A percentile compares a stretch with the other conserved stretches of the same genome.
Evolutionary conservation across 2,113 vertebrate species (phyloP).

Genomic region (Macaca mulatta): DNA sequence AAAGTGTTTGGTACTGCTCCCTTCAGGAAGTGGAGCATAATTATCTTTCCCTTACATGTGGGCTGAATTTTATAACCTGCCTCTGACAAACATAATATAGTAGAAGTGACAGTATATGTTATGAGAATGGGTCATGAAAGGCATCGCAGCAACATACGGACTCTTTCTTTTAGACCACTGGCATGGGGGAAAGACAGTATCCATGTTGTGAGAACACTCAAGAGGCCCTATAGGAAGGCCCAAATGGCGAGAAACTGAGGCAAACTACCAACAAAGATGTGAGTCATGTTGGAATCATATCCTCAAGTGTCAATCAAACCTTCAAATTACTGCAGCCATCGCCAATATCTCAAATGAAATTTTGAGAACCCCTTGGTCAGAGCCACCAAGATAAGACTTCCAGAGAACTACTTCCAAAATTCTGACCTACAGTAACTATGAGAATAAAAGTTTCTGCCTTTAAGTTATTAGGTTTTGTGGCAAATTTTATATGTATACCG

Average conservation of each 20-base stretch:
- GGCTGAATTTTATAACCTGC: neutral
- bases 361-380: neutral
- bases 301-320: neutral
- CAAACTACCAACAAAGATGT: neutral
- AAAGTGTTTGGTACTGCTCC: neutral
- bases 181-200: neutral
- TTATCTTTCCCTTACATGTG: neutral
- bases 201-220: neutral
- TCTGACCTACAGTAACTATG: neutral
- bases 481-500: neutral
- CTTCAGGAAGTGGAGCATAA: neutral
- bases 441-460: neutral
- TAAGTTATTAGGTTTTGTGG: neutral
- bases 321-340: neutral
- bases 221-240: neutral
- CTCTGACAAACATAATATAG: neutral
- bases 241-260: neutral
- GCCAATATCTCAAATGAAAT: neutral
- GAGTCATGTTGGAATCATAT: neutral
- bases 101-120: neutral
- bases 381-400: neutral
- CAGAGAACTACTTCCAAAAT: neutral
- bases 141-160: neutral
- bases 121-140: neutral
- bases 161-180: neutral